Evolutionary conservation across 2,888 invertebrate species (phyloP).

Genomic region (Ptychoptera albimana): DNA sequence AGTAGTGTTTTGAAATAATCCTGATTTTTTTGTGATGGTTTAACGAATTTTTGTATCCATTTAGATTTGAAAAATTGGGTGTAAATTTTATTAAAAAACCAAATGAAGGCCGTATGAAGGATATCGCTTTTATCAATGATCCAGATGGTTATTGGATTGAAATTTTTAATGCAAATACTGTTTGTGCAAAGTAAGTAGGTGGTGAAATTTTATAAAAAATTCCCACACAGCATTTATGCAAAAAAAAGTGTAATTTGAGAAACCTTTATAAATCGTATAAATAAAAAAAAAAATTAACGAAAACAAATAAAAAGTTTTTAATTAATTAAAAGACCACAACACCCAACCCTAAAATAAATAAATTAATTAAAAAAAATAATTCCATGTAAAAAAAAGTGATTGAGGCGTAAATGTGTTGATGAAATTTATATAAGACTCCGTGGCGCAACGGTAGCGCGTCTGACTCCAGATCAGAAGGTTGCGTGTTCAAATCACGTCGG

Average conservation of each 20-base stretch:
- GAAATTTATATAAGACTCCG: constrained; percentile 1
- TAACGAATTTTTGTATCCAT: neutral
- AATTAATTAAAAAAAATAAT: too few species aligned
- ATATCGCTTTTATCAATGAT: constrained; percentile 85
- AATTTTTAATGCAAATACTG: constrained; percentile 44
- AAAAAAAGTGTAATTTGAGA: too few species aligned
- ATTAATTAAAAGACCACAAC: too few species aligned
- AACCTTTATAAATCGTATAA: too few species aligned
- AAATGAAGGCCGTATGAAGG: constrained; percentile 85
- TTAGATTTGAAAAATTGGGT: constrained; percentile 59
- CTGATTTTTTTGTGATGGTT: neutral
- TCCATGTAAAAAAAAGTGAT: too few species aligned
- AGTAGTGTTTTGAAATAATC: neutral
- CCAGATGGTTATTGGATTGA: constrained; percentile 97
- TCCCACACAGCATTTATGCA: too few species aligned
- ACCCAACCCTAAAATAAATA: too few species aligned
- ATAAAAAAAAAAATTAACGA: too few species aligned
- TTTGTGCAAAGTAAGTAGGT: constrained; percentile 12
- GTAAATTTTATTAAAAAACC: constrained; percentile 84
- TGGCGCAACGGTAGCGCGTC: constrained; percentile 5
- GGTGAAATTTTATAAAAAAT: too few species aligned
- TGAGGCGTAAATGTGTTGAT: too few species aligned
- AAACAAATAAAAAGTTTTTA: too few species aligned
- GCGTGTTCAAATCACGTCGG: constrained; percentile 1
- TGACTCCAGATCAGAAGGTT: constrained; percentile 3